Base-by-base conservation (phyloP, 2,888 invertebrate genomes). In the Ormyrus rosae region DNA sequence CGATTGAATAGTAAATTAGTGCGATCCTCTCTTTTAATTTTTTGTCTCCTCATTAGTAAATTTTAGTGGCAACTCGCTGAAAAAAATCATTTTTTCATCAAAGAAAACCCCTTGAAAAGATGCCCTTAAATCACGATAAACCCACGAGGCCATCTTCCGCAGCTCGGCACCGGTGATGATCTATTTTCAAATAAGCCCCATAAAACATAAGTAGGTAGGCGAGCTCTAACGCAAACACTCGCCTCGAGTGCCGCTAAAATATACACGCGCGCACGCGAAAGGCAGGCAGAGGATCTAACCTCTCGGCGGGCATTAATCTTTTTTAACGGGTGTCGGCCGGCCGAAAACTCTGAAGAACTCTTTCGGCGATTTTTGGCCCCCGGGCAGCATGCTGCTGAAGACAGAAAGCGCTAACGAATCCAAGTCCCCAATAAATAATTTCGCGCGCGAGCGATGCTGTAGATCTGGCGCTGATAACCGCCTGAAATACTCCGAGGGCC, bases 401-500 rank as follows among this genome's bases (percentile, higher is more conserved):
- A 70, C 79, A 64, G 79, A 69, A 68, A 55, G 7, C 51, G 9
- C 51, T 46, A 56, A 45, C 51, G 64, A 9, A 13, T 34, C 71
- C 74, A 34, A 34, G 82, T 87, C 87, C 86, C 87, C 90, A 89
- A 90, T 90, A 90, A 90, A 90, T 90, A 90, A 90, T 90, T 90
- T 90, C 89, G 88, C 89, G 88, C 90, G 86, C 45, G 19, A 48
- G 61, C 67, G 53, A 70, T 71, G 69, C 87, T 86, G 90, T 89
- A 90, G 90, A 90, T 90, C 90, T 90, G 90, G 87, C 85, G 90
- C 88, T 90, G 90, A 90, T 90, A 90, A 90, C 89, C 85, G 86
- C 83, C 86, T 90, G 88, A 90, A 90, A 90, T 90, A 90, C 89
- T 87, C 87, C 86, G 86, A 34, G 34, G 85, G 86, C 85, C 34